A percentile compares a stretch with the other conserved stretches of the same genome.
phyloP scores from a whole-genome alignment of 1,140 invertebrate genomes.

The Heliconius hewitsoni region DNA sequence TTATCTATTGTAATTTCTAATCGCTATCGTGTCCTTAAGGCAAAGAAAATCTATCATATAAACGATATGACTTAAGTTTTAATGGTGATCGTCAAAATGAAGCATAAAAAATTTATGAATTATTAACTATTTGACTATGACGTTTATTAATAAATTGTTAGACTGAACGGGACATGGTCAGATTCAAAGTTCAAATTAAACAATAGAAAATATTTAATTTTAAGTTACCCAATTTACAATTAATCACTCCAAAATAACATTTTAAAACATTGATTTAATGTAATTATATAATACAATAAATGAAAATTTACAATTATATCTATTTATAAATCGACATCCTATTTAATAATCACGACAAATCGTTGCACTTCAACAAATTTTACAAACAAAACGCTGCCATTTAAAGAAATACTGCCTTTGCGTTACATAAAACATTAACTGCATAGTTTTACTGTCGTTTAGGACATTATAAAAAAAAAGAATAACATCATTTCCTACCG shows the following conservation, averaged over 20 bases:
- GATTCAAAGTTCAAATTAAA: too few relatives aligned
- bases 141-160: too few relatives aligned
- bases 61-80: too few relatives aligned
- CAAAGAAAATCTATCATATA: not conserved
- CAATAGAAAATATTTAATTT: too few relatives aligned
- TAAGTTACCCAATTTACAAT: too few relatives aligned
- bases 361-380: not conserved
- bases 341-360: not conserved
- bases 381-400: not conserved
- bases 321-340: not conserved
- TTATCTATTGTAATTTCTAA: slow-evolving; percentile 9
- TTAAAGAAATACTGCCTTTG: not conserved
- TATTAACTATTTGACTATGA: too few relatives aligned
- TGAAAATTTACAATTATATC: not conserved
- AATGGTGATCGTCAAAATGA: too few relatives aligned
- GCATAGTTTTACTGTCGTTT: slow-evolving; percentile 24
- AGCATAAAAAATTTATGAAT: too few relatives aligned
- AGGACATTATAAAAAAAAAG: slow-evolving; percentile 19
- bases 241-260: too few relatives aligned
- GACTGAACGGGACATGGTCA: too few relatives aligned
- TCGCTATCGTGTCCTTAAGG: not conserved
- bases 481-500: slow-evolving; percentile 60
- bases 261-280: too few relatives aligned
- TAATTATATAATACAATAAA: not conserved
- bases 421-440: slow-evolving; percentile 26